Evolutionary conservation across 2,113 vertebrate species (phyloP).

Genomic region (Plotosus lineatus): DNA sequence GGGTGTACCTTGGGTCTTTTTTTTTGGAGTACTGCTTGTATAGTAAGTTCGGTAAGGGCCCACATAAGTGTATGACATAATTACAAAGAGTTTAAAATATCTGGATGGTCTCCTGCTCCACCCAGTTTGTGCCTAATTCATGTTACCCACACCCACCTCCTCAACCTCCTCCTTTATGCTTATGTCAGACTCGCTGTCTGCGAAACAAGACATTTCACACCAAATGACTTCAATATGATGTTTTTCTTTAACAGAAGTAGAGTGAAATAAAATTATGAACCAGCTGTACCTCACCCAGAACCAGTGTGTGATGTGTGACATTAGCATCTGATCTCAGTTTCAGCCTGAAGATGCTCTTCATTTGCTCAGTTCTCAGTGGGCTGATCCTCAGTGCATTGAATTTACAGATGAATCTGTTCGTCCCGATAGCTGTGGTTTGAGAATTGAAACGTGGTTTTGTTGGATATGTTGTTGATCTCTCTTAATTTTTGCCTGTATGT

Average conservation of each 20-base stretch:
- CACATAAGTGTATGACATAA: conserved; percentile 18
- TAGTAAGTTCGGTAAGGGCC: neutral
- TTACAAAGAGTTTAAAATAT: conserved; percentile 2
- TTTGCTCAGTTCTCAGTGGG: neutral
- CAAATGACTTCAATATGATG: conserved; percentile 24
- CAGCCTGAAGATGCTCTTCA: neutral
- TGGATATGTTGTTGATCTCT: neutral
- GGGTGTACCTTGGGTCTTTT: neutral
- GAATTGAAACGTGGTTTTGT: neutral
- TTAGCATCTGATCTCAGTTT: neutral
- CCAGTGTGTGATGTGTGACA: neutral
- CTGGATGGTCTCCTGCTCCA: conserved; percentile 22
- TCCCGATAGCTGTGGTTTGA: neutral
- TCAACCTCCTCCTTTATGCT: neutral
- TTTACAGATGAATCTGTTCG: neutral
- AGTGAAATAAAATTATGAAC: neutral
- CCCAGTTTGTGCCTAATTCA: conserved; percentile 13
- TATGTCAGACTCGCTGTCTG: neutral
- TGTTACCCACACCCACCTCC: conserved; percentile 10
- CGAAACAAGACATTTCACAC: conserved; percentile 1
- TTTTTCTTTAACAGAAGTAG: too few relatives aligned
- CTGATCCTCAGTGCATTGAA: neutral
- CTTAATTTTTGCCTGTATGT: conserved; percentile 15
- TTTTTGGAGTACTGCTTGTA: conserved; percentile 16
- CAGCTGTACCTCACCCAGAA: neutral